These are phyloP conservation scores for Rhopalosiphum padi DNA, from an alignment of 1,140 invertebrate species.

Conservation along the genomic window DNA sequence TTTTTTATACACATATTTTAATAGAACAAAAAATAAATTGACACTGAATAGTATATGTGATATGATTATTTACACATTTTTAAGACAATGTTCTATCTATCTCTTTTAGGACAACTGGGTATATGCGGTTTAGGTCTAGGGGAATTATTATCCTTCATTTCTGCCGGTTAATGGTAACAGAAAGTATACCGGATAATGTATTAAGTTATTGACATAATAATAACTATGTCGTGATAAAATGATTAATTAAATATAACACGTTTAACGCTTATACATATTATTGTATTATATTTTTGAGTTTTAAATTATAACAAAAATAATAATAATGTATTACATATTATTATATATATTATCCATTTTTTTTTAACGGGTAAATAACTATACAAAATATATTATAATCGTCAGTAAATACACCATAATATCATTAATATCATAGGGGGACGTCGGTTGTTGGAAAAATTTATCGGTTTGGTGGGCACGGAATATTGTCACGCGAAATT, in stretches of 20 bases:
- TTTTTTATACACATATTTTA: no score
- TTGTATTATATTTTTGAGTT: neutral
- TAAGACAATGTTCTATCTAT: neutral
- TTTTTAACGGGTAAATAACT: neutral
- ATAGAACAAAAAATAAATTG: no score
- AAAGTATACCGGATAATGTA: neutral
- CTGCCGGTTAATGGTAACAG: neutral
- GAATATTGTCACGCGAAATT: neutral
- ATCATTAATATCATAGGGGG: neutral
- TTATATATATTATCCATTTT: no score
- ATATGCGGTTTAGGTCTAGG: neutral
- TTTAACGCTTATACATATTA: neutral
- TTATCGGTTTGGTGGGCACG: neutral
- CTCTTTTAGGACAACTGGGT: accelerated
- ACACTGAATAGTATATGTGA: no score
- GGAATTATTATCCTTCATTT: neutral
- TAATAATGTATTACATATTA: neutral
- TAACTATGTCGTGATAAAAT: neutral
- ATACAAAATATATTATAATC: no score
- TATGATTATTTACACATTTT: neutral
- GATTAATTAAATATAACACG: neutral
- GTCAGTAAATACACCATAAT: no score
- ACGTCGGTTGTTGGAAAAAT: neutral
- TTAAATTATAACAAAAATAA: neutral
- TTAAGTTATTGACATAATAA: no score